phyloP scores from a whole-genome alignment of 2,797 vertebrate genomes.

The Paedocypris micromegethes region DNA sequence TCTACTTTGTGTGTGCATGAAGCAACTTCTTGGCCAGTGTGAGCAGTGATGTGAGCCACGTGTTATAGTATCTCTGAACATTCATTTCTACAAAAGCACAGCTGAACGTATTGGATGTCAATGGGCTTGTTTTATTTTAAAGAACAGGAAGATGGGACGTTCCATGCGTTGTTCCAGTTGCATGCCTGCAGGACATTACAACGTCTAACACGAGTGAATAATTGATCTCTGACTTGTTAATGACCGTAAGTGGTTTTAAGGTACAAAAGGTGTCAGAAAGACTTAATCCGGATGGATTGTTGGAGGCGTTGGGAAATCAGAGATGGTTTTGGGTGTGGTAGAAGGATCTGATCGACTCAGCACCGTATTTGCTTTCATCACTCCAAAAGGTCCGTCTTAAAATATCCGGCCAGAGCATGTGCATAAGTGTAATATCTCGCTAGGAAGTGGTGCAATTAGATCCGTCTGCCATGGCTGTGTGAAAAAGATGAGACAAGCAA shows the following conservation, averaged over 20 bases:
- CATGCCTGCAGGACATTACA: background rate
- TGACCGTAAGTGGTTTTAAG: conserved; percentile 3
- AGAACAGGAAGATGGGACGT: background rate
- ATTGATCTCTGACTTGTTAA: conserved; percentile 5
- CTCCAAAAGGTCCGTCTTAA: conserved; percentile 48
- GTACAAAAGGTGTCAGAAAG: conserved; percentile 25
- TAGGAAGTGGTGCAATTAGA: conserved; percentile 50
- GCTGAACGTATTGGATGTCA: background rate
- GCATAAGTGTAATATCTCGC: conserved; percentile 47
- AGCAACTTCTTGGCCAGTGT: background rate
- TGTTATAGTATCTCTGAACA: background rate
- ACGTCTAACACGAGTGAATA: conserved; percentile 11
- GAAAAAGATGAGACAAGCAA: conserved; percentile 19
- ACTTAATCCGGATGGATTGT: conserved; percentile 25
- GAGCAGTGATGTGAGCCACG: background rate
- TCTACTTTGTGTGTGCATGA: no score
- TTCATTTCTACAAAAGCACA: conserved; percentile 2
- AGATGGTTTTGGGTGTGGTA: conserved; percentile 48
- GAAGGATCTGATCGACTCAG: conserved; percentile 46
- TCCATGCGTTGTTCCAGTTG: background rate
- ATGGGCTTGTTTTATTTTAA: background rate
- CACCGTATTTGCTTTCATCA: conserved; percentile 51
- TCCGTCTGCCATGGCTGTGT: conserved; percentile 23
- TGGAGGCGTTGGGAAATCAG: conserved; percentile 38
- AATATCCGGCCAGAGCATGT: conserved; percentile 48